These are phyloP conservation scores for Cyanocitta stelleri DNA, from an alignment of 2,113 vertebrate species.

Conservation along the genomic window DNA sequence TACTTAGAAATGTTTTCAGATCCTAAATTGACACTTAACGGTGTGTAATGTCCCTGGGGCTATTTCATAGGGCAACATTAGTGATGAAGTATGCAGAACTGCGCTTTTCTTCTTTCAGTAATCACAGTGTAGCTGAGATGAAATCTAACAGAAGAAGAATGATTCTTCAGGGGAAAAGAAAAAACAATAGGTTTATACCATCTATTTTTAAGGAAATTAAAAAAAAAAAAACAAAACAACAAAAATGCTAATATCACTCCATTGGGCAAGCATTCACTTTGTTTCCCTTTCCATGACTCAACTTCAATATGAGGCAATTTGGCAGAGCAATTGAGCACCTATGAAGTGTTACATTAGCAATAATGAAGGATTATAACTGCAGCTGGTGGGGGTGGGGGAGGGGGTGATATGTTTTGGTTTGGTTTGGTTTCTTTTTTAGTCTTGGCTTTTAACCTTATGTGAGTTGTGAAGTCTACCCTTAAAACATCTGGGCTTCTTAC, in stretches of 20 bases:
- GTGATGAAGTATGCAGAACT: background rate
- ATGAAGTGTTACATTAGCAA: background rate
- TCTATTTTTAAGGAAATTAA: background rate
- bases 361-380: slow-evolving; percentile 60
- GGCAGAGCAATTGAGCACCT: slow-evolving; percentile 35
- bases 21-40: background rate
- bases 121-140: background rate
- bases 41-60: background rate
- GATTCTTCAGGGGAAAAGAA: background rate
- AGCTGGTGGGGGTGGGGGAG: background rate
- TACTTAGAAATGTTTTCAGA: background rate
- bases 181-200: accelerated
- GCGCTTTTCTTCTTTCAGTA: background rate
- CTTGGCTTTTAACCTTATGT: slow-evolving; percentile 65
- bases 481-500: slow-evolving; percentile 81
- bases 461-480: slow-evolving; percentile 51
- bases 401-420: background rate
- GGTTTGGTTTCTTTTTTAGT: slow-evolving; percentile 35
- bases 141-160: background rate
- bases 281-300: background rate
- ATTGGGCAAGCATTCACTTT: background rate
- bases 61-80: background rate
- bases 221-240: background rate
- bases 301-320: background rate
- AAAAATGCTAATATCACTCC: background rate